Conservation (phyloP, 2,797 vertebrate genomes). For the Peromyscus attwateri region DNA sequence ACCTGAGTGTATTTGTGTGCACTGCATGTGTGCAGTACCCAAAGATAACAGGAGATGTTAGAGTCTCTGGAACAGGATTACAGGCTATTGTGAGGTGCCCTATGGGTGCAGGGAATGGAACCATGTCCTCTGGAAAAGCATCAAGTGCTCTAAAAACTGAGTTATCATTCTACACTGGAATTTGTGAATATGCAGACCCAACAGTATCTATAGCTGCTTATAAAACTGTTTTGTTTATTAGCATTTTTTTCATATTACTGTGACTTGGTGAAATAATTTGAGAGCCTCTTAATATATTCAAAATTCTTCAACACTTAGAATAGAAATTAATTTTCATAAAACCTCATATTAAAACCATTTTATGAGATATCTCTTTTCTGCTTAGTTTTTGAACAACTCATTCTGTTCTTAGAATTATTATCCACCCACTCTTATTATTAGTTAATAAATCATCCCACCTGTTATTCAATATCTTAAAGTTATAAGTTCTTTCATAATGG, state of each 20-base stretch:
- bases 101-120: neutral
- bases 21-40: neutral
- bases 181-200: neutral
- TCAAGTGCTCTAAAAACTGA: neutral
- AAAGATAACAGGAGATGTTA: neutral
- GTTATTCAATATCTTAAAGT: slow-evolving; percentile 35
- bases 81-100: neutral
- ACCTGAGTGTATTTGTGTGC: neutral
- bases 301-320: neutral
- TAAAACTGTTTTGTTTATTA: neutral
- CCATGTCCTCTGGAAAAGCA: neutral
- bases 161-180: neutral
- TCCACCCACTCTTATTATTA: slow-evolving; percentile 22
- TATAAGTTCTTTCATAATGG: neutral
- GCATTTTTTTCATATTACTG: neutral
- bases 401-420: slow-evolving; percentile 21
- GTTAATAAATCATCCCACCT: slow-evolving; percentile 6
- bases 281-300: neutral
- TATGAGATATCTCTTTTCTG: neutral
- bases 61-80: neutral
- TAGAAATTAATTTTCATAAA: slow-evolving; percentile 50
- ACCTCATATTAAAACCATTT: slow-evolving; percentile 37
- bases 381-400: neutral
- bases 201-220: neutral
- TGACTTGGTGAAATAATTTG: slow-evolving; percentile 4